Evolutionary conservation across 2,113 vertebrate species (phyloP), one percentile per base, ranked within the genome.

Genomic region (Xenopus laevis): DNA sequence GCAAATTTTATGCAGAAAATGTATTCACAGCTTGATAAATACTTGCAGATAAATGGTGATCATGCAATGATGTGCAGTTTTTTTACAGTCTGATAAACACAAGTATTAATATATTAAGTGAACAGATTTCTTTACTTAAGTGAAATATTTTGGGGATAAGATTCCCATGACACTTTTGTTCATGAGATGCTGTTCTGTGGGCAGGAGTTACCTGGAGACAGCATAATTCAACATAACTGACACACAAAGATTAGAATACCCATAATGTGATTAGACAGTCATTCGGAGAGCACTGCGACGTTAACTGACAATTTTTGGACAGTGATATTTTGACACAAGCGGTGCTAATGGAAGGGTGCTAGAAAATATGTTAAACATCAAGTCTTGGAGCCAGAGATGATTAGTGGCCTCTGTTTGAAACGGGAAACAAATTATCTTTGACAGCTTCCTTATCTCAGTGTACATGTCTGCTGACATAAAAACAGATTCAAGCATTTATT

Each of bases 251-350:
- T 23, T n/a, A 15, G 50, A n/a, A 16, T 16, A 18, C 16, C 30
- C 40, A 15, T 60, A 74, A 68, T 68, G 23, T 40, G 44, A 74
- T 67, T 20, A 47, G 72, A 74, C 57, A 17, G 61, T 47, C 61
- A 60, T 67, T 68, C 60, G 57, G 44, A 60, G 63, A 67, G 40
- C 21, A 21, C 13, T 10, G 27, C 3, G 40, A 21, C 33, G 20
- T 45, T 18, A 12, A 64, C 16, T 40, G 65, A 75, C 65, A 44
- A 40, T 17, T 75, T 62, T 63, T 75, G 73, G 65, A 69, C 65
- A 63, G 73, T 75, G 46, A 74, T 75, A 68, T 75, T 75, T 75
- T 62, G 65, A 57, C 57, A 75, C 52, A 53, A 75, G 62, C 65
- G 13, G 57, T 21, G 30, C 46, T 69, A 68, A 75, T 69, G 46